phyloP scores from a whole-genome alignment of 2,888 invertebrate species.

The Limnephilus lunatus region DNA sequence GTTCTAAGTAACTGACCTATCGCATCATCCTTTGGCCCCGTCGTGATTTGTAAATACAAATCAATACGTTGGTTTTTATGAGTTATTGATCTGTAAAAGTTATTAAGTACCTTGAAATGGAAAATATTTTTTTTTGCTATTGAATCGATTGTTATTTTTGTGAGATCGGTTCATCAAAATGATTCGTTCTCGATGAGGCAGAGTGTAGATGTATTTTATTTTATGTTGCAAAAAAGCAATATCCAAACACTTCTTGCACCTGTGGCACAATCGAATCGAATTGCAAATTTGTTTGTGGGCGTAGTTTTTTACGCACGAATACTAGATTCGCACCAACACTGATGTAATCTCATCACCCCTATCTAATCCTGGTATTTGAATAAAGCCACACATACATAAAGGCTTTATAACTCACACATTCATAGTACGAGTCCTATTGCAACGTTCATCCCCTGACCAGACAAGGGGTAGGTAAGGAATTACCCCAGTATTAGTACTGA shows the following conservation, averaged over 20 bases:
- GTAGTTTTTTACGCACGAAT: not conserved
- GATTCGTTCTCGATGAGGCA: too few relatives aligned
- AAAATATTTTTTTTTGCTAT: too few relatives aligned
- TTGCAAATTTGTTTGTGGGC: not conserved
- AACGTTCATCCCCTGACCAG: not conserved
- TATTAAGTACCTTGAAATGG: too few relatives aligned
- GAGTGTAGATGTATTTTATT: not conserved
- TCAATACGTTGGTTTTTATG: too few relatives aligned
- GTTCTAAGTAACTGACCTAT: too few relatives aligned
- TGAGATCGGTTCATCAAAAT: too few relatives aligned
- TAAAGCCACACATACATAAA: not conserved
- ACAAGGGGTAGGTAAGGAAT: not conserved
- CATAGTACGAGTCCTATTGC: not conserved
- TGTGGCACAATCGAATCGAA: not conserved
- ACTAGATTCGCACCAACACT: not conserved
- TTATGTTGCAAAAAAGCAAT: not conserved
- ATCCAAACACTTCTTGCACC: not conserved
- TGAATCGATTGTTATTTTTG: too few relatives aligned
- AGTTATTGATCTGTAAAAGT: too few relatives aligned
- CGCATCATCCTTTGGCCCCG: too few relatives aligned
- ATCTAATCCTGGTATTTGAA: not conserved
- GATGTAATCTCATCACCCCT: not conserved
- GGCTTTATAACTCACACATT: not conserved
- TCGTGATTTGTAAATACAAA: too few relatives aligned
- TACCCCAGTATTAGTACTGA: not conserved